Evolutionary conservation across 2,888 invertebrate species (phyloP).

Genomic region (Epiperipatus broadwayi): DNA sequence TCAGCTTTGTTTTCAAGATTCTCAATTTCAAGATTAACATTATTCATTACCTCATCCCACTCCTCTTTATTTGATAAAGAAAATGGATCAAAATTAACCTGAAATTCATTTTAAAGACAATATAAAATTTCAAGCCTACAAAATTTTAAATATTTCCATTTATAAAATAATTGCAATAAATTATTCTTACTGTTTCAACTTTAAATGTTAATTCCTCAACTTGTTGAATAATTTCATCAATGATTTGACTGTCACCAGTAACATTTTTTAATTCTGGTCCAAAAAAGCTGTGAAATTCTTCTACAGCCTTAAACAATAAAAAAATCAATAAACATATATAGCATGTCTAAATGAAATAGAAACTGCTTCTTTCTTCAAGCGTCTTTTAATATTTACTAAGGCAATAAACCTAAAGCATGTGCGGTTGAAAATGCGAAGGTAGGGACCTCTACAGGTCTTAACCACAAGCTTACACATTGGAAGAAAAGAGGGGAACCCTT

Average conservation of each 20-base stretch:
- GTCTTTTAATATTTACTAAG: too few relatives aligned
- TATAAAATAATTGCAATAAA: not conserved
- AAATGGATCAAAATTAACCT: constrained; percentile 65
- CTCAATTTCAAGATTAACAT: constrained; percentile 51
- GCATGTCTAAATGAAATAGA: too few relatives aligned
- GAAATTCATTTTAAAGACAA: constrained; percentile 33
- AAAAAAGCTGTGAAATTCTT: constrained; percentile 74
- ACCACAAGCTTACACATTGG: too few relatives aligned
- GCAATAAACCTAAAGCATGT: too few relatives aligned
- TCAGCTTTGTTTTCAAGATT: constrained; percentile 60
- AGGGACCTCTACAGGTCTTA: too few relatives aligned
- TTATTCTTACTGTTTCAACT: constrained; percentile 25
- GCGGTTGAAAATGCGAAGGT: too few relatives aligned
- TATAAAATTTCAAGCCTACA: not conserved
- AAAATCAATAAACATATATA: too few relatives aligned
- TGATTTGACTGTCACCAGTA: constrained; percentile 63
- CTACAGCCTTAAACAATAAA: constrained; percentile 40
- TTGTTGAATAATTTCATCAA: constrained; percentile 60
- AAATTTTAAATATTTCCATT: constrained; percentile 4
- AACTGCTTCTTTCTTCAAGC: too few relatives aligned
- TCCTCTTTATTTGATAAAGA: constrained; percentile 53
- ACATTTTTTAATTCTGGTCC: constrained; percentile 67
- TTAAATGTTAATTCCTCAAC: constrained; percentile 56
- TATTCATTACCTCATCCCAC: constrained; percentile 62
- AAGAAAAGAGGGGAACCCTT: too few relatives aligned